phyloP scores from a whole-genome alignment of 2,797 vertebrate species.

The Dicrostonyx torquatus region DNA sequence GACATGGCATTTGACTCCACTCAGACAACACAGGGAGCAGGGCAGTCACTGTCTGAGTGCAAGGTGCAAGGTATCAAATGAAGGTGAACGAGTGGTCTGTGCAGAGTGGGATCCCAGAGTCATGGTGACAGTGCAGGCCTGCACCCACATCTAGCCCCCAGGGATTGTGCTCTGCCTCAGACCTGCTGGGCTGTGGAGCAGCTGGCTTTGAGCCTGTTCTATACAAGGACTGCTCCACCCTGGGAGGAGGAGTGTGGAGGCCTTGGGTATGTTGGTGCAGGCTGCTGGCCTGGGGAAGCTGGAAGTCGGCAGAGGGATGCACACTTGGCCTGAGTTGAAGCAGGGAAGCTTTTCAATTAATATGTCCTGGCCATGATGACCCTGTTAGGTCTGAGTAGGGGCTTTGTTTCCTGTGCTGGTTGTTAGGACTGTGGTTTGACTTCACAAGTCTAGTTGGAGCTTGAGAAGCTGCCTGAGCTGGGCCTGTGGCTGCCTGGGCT shows the following conservation, averaged over 20 bases:
- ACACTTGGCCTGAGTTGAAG: not conserved
- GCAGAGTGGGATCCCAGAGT: not conserved
- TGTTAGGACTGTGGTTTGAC: not conserved
- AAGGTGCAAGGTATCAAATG: not conserved
- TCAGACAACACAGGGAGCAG: not conserved
- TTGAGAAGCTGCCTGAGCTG: not conserved
- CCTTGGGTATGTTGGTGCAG: not conserved
- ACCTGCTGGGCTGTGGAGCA: not conserved
- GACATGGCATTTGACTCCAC: not conserved
- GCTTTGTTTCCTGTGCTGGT: not conserved
- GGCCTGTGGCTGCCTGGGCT: not conserved
- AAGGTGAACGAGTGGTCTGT: no score
- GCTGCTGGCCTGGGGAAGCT: not conserved
- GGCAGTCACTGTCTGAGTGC: not conserved
- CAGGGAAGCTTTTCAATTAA: not conserved
- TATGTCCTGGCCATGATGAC: not conserved
- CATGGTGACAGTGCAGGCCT: no score
- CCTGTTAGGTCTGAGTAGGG: not conserved
- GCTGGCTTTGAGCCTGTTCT: not conserved
- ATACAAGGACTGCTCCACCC: not conserved
- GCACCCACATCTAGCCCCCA: not conserved
- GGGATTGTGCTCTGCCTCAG: not conserved
- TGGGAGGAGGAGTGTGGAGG: not conserved
- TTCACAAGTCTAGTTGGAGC: not conserved
- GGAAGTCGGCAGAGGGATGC: not conserved